Conservation (phyloP, 2,113 vertebrate genomes). For the Bombycilla garrulus region DNA sequence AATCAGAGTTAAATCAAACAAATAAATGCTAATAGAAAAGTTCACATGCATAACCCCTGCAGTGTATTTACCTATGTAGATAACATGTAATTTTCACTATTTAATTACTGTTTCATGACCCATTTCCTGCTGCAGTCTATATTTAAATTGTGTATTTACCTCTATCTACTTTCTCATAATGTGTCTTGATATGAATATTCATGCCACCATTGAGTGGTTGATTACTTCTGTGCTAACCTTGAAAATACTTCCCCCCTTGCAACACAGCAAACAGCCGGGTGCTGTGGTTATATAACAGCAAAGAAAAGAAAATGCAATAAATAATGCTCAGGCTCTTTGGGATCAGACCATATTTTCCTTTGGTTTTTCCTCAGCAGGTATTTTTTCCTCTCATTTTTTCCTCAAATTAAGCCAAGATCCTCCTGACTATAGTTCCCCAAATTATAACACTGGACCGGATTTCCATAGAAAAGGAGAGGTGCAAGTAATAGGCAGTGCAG, state of each 20-base stretch:
- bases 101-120: conserved; percentile 58
- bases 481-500: not conserved
- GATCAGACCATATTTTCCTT: not conserved
- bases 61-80: conserved; percentile 57
- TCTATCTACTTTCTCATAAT: conserved; percentile 44
- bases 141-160: conserved; percentile 62
- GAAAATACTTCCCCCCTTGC: conserved; percentile 4
- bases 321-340: not conserved
- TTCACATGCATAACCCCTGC: not conserved
- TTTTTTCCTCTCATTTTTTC: not conserved
- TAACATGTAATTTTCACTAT: conserved; percentile 55
- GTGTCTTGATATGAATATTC: conserved; percentile 63
- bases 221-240: conserved; percentile 59
- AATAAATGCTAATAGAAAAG: conserved; percentile 14
- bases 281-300: not conserved
- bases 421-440: not conserved
- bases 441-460: not conserved
- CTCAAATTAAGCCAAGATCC: not conserved
- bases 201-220: conserved; percentile 18
- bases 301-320: conserved; percentile 8
- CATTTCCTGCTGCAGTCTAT: conserved; percentile 49
- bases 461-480: not conserved
- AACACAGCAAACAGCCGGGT: not conserved
- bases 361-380: not conserved
- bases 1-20: conserved; percentile 29